phyloP scores from a whole-genome alignment of 2,113 vertebrate genomes.

The Limanda limanda region DNA sequence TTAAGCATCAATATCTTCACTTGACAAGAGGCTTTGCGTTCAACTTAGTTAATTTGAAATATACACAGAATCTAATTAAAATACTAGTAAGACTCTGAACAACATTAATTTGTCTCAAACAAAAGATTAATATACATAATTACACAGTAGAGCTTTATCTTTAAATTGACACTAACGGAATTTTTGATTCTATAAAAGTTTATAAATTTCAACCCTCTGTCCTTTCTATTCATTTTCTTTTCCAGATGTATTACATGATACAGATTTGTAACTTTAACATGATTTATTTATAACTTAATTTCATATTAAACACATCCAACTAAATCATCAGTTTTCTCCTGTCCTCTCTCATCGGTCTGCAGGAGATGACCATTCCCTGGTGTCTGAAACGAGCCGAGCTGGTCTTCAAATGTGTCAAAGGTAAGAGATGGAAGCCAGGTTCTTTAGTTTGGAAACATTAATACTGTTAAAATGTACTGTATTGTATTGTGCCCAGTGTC shows the following conservation, averaged over 20 bases:
- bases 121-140: too few species aligned
- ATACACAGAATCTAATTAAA: not conserved
- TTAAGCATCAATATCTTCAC: too few species aligned
- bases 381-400: conserved; percentile 85
- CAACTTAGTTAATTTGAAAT: not conserved
- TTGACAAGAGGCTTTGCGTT: not conserved
- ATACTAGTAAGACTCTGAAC: too few species aligned
- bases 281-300: not conserved
- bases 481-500: too few species aligned
- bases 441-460: not conserved
- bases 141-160: too few species aligned
- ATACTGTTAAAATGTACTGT: too few species aligned
- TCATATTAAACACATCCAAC: not conserved
- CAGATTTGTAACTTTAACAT: not conserved
- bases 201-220: not conserved
- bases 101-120: too few species aligned
- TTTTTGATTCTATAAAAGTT: not conserved
- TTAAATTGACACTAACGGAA: not conserved
- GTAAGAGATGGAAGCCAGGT: conserved; percentile 64
- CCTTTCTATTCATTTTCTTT: not conserved
- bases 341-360: not conserved
- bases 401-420: conserved; percentile 99
- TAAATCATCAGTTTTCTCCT: not conserved
- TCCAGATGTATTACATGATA: not conserved
- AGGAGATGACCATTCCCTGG: conserved; percentile 88